Evolutionary conservation across 2,797 vertebrate species (phyloP), one percentile per base, ranked within the genome.

Genomic region (Lagocephalus sceleratus): DNA sequence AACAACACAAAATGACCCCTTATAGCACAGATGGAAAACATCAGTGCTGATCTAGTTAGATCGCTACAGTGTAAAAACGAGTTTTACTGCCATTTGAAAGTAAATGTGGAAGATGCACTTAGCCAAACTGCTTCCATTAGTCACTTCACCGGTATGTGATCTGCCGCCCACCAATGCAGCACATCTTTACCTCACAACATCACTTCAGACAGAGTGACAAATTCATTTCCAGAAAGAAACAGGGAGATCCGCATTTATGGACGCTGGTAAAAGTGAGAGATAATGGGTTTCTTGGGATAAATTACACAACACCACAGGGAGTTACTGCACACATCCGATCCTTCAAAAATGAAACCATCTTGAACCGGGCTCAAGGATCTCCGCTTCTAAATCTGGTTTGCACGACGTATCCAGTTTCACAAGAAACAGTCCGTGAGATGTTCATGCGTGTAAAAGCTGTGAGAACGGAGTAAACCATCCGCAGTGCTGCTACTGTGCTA

Each of bases 151-250:
- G 21, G 8, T 8, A 20, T 20, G 41, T 3, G 26, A 38, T 38
- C n/a, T 48, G 17, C 43, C 17, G 12, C 38, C 39, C 43, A 23
- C 12, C 40, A 5, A 7, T n/a, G 1, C 16, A 15, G 21, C 47
- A 8, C 29, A 21, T 48, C 17, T 25, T 64, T 35, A 47, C 20
- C 11, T 55, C 15, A 51, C 9, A 47, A 5, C 11, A 14, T 52
- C 23, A 32, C 1, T 4, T 56, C 5, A 3, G 23, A 50, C 10
- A 12, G 6, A 12, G 14, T 51, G 8, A 52, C 8, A 49, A n/a
- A 51, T 22, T 39, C 41, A 32, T 26, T 62, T 51, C 44, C 6
- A 51, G 43, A 60, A 49, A 51, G 42, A 35, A 35, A 12, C 32
- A 35, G 32, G 10, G 32, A 35, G 32, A 35, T 35, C 32, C 32